These are phyloP conservation scores for Lithobius niger DNA, from an alignment of 1,140 invertebrate species.

Conservation along the genomic window DNA sequence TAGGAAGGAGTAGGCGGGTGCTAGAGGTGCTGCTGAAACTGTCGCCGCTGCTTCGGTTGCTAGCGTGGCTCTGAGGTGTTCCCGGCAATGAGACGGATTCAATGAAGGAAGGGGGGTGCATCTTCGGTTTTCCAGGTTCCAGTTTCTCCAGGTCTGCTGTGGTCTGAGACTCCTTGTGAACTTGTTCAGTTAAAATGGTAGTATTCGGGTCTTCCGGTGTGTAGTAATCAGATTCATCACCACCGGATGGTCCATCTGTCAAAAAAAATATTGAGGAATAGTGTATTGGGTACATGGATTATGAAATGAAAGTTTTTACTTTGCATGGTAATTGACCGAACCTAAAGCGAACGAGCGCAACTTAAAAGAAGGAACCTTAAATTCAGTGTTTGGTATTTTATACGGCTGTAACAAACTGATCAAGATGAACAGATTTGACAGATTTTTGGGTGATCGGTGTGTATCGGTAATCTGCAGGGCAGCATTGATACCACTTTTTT, in stretches of 20 bases:
- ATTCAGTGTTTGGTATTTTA: no score
- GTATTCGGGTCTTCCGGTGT: slow-evolving; percentile 20
- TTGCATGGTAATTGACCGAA: no score
- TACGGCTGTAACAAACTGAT: no score
- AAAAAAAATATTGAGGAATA: slow-evolving; percentile 4
- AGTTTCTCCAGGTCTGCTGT: neutral
- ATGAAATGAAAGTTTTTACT: no score
- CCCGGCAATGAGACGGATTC: slow-evolving; percentile 15
- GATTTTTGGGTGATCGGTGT: no score
- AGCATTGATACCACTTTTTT: no score
- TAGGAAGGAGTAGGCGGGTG: slow-evolving; percentile 34
- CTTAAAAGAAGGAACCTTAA: no score
- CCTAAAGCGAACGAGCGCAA: no score
- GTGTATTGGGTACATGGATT: neutral
- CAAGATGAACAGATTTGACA: no score
- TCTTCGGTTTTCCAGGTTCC: neutral
- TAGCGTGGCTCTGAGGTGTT: slow-evolving; percentile 42
- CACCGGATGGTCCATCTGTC: slow-evolving; percentile 17
- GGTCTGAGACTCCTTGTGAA: neutral
- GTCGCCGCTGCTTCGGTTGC: slow-evolving; percentile 48
- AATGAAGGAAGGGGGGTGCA: slow-evolving; percentile 7
- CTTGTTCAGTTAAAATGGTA: slow-evolving; percentile 18
- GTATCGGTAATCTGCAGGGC: no score
- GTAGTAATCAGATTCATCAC: slow-evolving; percentile 21
- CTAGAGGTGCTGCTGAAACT: slow-evolving; percentile 58